These are phyloP conservation scores for Drosophila stalkeri DNA, from an alignment of 2,888 invertebrate species.

Conservation along the genomic window DNA sequence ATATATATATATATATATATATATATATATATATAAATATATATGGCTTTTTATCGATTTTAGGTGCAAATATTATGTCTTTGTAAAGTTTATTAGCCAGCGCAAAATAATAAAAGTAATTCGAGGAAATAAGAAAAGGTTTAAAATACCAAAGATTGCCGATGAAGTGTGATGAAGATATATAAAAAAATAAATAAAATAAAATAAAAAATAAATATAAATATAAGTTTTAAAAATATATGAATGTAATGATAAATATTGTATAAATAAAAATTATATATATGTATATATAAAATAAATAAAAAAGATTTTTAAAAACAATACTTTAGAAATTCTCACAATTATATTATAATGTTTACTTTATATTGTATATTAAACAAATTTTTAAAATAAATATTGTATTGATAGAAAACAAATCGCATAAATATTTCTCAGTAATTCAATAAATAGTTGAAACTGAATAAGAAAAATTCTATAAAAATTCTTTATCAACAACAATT, in stretches of 20 bases:
- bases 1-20: too few relatives aligned
- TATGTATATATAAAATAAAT: not conserved
- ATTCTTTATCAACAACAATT: not conserved
- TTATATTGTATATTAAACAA: not conserved
- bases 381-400: not conserved
- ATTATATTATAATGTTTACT: not conserved
- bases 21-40: too few relatives aligned
- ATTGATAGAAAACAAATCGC: not conserved
- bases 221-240: too few relatives aligned
- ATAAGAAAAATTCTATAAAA: not conserved
- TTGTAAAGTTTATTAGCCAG: not conserved
- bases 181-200: too few relatives aligned
- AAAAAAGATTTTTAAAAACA: not conserved
- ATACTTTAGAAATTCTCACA: not conserved
- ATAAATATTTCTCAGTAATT: not conserved
- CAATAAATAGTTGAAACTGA: not conserved
- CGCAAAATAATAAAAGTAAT: not conserved
- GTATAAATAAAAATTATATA: not conserved
- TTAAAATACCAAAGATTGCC: too few relatives aligned
- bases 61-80: conserved; percentile 3
- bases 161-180: not conserved
- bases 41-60: conserved; percentile 1
- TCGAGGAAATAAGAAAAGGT: not conserved
- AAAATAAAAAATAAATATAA: too few relatives aligned
- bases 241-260: too few relatives aligned